phyloP scores from a whole-genome alignment of 2,113 vertebrate genomes.

The Corapipo altera region DNA sequence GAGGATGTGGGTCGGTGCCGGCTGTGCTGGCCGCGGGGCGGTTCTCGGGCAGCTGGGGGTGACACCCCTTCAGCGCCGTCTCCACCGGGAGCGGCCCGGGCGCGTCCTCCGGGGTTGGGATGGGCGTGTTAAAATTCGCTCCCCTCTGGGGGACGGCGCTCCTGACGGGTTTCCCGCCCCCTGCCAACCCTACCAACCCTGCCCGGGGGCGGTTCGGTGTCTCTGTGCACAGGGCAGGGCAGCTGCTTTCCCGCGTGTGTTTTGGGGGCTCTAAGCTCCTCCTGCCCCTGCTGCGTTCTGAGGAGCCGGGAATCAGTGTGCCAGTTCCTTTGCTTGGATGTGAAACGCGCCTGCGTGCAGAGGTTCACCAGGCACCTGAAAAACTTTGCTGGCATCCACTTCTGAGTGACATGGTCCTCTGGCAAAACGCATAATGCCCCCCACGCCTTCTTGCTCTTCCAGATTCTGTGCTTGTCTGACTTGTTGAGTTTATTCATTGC shows the following conservation, averaged over 20 bases:
- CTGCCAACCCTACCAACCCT: accelerated
- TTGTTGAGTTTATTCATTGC: neutral
- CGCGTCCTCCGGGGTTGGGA: no score
- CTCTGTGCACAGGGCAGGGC: accelerated
- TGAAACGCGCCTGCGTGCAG: accelerated
- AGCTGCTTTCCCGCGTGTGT: accelerated
- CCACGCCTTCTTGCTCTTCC: no score
- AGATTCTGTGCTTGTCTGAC: neutral
- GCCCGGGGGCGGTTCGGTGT: accelerated
- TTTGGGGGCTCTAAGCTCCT: accelerated
- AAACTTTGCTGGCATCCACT: neutral
- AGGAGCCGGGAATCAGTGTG: accelerated
- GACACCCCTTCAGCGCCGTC: neutral
- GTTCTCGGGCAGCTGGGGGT: neutral
- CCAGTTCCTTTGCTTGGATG: accelerated
- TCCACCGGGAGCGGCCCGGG: accelerated
- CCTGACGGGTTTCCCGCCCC: no score
- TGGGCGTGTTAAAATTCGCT: accelerated
- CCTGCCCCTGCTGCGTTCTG: neutral
- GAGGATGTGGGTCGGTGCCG: neutral
- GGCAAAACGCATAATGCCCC: neutral
- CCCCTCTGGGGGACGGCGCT: accelerated
- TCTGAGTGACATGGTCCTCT: accelerated
- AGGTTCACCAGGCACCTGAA: neutral
- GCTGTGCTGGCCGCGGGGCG: neutral